Evolutionary conservation across 1,140 invertebrate species (phyloP), one percentile per base, ranked within the genome.

Genomic region (Acromyrmex charruanus): DNA sequence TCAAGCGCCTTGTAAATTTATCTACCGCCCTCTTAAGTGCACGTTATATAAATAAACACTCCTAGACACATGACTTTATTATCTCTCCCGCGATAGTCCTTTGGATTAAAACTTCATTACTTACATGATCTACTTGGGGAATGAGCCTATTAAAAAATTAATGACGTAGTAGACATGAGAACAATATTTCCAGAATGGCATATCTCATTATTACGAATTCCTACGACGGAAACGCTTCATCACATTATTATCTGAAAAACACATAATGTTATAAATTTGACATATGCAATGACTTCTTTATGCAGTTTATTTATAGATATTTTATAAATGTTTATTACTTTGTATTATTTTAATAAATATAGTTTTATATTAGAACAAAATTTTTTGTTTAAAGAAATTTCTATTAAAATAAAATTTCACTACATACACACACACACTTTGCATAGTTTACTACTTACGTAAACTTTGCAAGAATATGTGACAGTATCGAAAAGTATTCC

Each of bases 1-100:
- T 72, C 51, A 72, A 28, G 21, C 39, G 12, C 10, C 65, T 84
- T 82, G 79, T 65, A 90, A 89, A 90, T 87, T 90, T 90, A 63
- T 79, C 75, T 75, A 39, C 80, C 80, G 55, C 55, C 55, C 82
- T 68, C 74, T 63, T 65, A 85, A 85, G 44, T 44, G 49, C 21
- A 72, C 12, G 44, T 49, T 35, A 49, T 65, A 39, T 77, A 61
- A 61, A 65, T 65, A 82, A 65, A 58, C 14, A n/a, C 55, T 44
- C 35, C 39, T 85, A 28, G 71, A 65, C 28, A 59, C 14, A 59
- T 35, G 12, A 3, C 31, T 10, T 75, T 35, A 61, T 75, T 71
- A 39, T 18, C 39, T 44, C 49, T 25, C 59, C 51, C 14, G 21
- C 21, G 44, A 51, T 31, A 51, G 28, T n/a, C 14, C 44, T 35